Evolutionary conservation across 2,888 invertebrate species (phyloP).

Genomic region (Drosophila maculinotata): DNA sequence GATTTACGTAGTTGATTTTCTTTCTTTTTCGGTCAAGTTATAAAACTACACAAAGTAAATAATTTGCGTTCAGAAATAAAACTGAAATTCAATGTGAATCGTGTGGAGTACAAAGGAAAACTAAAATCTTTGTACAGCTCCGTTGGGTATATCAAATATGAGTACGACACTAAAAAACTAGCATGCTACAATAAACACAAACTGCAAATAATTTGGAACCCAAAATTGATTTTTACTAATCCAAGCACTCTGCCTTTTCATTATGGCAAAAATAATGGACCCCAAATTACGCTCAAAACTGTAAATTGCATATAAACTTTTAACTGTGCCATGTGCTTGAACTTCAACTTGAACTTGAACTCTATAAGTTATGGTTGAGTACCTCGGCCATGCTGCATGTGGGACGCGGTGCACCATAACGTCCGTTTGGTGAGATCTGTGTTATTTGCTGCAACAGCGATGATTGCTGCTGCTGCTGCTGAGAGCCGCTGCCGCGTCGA

Average conservation of each 20-base stretch:
- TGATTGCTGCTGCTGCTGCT: conserved; percentile 46
- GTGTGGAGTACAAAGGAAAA: conserved; percentile 52
- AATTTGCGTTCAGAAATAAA: conserved; percentile 33
- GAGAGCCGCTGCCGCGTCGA: conserved; percentile 45
- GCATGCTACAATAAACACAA: conserved; percentile 45
- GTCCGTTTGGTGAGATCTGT: conserved; percentile 86
- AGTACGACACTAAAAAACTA: background rate
- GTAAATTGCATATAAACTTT: conserved; percentile 3
- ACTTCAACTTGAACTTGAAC: conserved; percentile 1
- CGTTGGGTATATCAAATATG: background rate
- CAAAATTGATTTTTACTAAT: background rate
- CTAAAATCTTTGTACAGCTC: conserved; percentile 25
- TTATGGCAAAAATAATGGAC: too few species aligned
- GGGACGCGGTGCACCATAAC: conserved; percentile 88
- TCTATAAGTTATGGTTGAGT: conserved; percentile 56
- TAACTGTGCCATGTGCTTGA: background rate
- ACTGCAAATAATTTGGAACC: background rate
- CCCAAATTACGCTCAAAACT: conserved; percentile 5
- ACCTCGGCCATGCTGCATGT: conserved; percentile 90
- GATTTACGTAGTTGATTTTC: conserved; percentile 1
- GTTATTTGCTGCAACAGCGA: conserved; percentile 78
- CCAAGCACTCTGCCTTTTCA: background rate
- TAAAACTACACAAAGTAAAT: conserved; percentile 29
- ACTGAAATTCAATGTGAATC: conserved; percentile 41
- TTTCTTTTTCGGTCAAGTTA: conserved; percentile 7